Evolutionary conservation across 2,797 vertebrate species (phyloP).

Genomic region (Geotria australis): DNA sequence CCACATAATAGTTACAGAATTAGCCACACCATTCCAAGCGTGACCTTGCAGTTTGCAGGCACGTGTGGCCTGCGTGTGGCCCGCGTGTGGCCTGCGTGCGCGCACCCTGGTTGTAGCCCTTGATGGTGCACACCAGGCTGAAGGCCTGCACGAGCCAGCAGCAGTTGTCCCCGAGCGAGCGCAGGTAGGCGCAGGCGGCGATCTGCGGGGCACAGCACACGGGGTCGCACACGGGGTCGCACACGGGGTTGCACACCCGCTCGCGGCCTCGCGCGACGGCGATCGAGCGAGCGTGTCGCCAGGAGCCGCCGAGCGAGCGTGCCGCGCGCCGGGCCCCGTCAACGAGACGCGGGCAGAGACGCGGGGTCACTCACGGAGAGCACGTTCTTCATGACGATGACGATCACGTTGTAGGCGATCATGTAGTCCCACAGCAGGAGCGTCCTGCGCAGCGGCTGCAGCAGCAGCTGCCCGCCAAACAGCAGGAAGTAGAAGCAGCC

Average conservation of each 20-base stretch:
- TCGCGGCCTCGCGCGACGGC: too few relatives aligned
- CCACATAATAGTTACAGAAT: too few relatives aligned
- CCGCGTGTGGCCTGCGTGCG: background rate
- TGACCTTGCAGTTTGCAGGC: too few relatives aligned
- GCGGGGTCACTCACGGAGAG: conserved; percentile 23
- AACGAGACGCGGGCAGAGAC: too few relatives aligned
- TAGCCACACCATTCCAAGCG: too few relatives aligned
- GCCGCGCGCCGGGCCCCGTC: too few relatives aligned
- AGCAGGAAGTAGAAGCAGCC: conserved; percentile 35
- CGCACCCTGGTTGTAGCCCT: conserved; percentile 22
- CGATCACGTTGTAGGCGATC: conserved; percentile 19
- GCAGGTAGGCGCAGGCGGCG: conserved; percentile 31
- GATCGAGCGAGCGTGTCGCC: too few relatives aligned
- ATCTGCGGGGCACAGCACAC: conserved; percentile 11
- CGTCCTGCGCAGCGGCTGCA: conserved; percentile 18
- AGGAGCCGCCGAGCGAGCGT: too few relatives aligned
- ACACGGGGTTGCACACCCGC: too few relatives aligned
- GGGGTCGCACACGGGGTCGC: too few relatives aligned
- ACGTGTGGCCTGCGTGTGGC: background rate
- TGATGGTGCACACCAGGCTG: conserved; percentile 29
- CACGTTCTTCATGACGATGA: conserved; percentile 23
- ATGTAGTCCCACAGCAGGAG: conserved; percentile 36
- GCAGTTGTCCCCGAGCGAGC: conserved; percentile 15
- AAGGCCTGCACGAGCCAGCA: conserved; percentile 27
- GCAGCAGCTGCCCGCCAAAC: conserved; percentile 19